Conservation (phyloP, 2,888 invertebrate species). For the Lycocerus yunnanus region DNA sequence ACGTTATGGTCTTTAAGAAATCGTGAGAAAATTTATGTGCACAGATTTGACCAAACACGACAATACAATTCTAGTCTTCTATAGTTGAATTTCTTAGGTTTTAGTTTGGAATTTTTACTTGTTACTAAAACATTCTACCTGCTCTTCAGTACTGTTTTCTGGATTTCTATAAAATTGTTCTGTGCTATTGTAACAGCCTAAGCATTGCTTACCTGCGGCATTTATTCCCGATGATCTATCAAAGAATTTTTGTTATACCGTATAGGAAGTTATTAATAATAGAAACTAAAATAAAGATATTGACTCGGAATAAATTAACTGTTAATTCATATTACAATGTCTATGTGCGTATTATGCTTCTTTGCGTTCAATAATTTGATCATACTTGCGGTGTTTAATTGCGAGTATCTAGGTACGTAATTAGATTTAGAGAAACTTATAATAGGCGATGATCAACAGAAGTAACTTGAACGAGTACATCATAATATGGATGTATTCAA, state of each 20-base stretch:
- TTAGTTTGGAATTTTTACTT: background rate
- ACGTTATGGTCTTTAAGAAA: background rate
- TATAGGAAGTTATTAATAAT: background rate
- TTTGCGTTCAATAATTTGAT: background rate
- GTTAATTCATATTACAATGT: background rate
- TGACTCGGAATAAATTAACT: background rate
- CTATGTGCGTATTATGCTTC: background rate
- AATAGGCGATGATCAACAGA: background rate
- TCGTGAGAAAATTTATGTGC: background rate
- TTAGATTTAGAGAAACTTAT: background rate
- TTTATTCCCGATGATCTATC: background rate
- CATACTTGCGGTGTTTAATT: background rate
- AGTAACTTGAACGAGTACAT: background rate
- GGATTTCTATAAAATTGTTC: background rate
- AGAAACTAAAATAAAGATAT: background rate
- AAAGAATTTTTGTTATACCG: background rate
- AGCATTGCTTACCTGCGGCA: background rate
- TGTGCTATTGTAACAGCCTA: background rate
- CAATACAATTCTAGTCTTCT: background rate
- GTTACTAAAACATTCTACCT: background rate
- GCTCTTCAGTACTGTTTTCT: background rate
- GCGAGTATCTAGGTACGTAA: too few relatives aligned
- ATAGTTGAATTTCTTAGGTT: background rate
- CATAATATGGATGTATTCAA: background rate
- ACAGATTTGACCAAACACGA: background rate